These are phyloP conservation scores for Ommatoiulus sabulosus DNA, from an alignment of 2,888 invertebrate species.

Conservation along the genomic window DNA sequence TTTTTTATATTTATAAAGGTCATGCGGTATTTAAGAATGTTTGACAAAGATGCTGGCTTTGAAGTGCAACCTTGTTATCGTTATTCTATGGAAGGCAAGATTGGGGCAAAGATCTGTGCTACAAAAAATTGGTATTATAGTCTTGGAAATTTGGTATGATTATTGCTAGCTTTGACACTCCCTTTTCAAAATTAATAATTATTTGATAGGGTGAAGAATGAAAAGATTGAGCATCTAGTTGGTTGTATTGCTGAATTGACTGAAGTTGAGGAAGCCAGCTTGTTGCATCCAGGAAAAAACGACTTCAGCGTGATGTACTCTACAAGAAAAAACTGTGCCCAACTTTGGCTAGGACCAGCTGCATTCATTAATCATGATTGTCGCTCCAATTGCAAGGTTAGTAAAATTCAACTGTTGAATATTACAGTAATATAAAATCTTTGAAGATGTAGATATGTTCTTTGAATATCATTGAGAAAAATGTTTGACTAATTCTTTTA, in stretches of 20 bases:
- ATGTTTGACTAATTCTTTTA: no score
- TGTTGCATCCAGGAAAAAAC: conserved; percentile 94
- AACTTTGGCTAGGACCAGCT: conserved; percentile 98
- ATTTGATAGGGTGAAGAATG: conserved; percentile 79
- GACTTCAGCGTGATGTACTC: conserved; percentile 99
- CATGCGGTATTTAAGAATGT: conserved; percentile 92
- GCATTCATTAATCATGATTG: conserved; percentile 99
- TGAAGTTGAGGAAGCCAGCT: conserved; percentile 90
- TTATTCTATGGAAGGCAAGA: conserved; percentile 93
- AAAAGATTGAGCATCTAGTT: conserved; percentile 94
- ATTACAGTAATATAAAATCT: no score
- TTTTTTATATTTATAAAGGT: conserved; percentile 74
- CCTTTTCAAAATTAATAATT: neutral
- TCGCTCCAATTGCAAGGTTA: conserved; percentile 90
- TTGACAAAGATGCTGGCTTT: conserved; percentile 95
- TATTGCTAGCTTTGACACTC: neutral
- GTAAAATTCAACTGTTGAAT: neutral
- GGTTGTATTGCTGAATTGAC: conserved; percentile 98
- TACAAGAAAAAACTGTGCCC: conserved; percentile 98
- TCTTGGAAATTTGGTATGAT: neutral
- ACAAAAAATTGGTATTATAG: conserved; percentile 86
- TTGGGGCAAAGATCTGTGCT: conserved; percentile 95
- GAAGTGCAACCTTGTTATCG: conserved; percentile 94
- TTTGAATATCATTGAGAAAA: no score
- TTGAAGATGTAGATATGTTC: no score